These are phyloP conservation scores for Scaptomyza parva DNA, from an alignment of 2,888 invertebrate genomes.

Conservation along the genomic window DNA sequence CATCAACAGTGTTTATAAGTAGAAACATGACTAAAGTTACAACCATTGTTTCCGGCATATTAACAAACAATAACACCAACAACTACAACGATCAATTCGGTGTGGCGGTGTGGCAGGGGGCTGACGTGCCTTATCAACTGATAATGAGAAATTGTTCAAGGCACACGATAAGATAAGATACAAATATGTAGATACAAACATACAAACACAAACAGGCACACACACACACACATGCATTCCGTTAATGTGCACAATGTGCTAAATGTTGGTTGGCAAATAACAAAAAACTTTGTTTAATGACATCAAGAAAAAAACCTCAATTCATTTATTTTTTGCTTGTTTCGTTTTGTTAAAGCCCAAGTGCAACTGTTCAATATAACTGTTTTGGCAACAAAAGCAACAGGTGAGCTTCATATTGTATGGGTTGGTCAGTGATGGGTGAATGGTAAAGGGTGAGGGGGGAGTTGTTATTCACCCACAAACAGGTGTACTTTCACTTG, in stretches of 20 bases:
- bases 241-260: conserved; percentile 28
- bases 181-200: conserved; percentile 35
- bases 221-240: conserved; percentile 3
- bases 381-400: conserved; percentile 36
- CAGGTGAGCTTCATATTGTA: conserved; percentile 46
- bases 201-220: conserved; percentile 2
- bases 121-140: conserved; percentile 54
- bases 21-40: conserved; percentile 41
- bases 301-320: not conserved
- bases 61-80: conserved; percentile 36
- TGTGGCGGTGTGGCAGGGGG: conserved; percentile 11
- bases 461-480: conserved; percentile 21
- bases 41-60: conserved; percentile 44
- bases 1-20: not conserved
- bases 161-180: conserved; percentile 69
- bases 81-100: conserved; percentile 26
- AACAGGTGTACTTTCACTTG: conserved; percentile 44
- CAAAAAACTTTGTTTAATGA: not conserved
- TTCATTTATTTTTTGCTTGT: not conserved
- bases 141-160: conserved; percentile 63
- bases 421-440: not conserved
- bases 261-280: conserved; percentile 12
- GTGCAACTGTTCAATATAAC: conserved; percentile 14
- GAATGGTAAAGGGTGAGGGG: no score
- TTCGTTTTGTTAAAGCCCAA: conserved; percentile 12